phyloP scores from a whole-genome alignment of 2,888 invertebrate species.

The Drosophila neonasuta region DNA sequence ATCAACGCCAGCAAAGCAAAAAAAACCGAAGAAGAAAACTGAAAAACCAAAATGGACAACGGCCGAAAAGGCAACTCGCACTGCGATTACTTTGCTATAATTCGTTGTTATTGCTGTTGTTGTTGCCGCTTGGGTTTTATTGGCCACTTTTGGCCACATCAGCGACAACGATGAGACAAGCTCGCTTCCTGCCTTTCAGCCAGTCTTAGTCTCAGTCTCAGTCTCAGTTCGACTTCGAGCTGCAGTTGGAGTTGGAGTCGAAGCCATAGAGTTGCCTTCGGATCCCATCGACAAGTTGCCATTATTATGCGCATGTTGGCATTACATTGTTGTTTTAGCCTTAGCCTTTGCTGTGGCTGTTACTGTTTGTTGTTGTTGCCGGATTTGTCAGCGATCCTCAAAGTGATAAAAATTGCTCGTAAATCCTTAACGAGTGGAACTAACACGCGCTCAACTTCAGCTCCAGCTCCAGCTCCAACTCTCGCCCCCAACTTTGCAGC shows the following conservation, averaged over 20 bases:
- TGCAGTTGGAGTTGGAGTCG: not conserved
- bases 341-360: conserved; percentile 37
- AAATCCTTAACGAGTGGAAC: conserved; percentile 82
- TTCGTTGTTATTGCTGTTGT: conserved; percentile 64
- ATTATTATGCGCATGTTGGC: conserved; percentile 77
- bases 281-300: conserved; percentile 67
- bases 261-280: conserved; percentile 23
- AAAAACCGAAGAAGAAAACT: conserved; percentile 13
- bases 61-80: conserved; percentile 54
- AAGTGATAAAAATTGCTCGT: conserved; percentile 83
- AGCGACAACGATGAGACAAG: conserved; percentile 78
- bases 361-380: conserved; percentile 74
- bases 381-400: conserved; percentile 82
- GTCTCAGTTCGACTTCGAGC: not conserved
- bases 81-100: conserved; percentile 79
- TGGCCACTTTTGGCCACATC: conserved; percentile 80
- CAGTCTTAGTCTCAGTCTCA: not conserved
- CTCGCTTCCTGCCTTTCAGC: conserved; percentile 66
- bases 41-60: conserved; percentile 55
- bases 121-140: conserved; percentile 65
- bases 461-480: conserved; percentile 6
- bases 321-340: conserved; percentile 63
- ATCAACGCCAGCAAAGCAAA: conserved; percentile 74
- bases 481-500: conserved; percentile 13
- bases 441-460: conserved; percentile 69